Evolutionary conservation across 2,113 vertebrate genomes (phyloP).

Genomic region (Lasiurus borealis): DNA sequence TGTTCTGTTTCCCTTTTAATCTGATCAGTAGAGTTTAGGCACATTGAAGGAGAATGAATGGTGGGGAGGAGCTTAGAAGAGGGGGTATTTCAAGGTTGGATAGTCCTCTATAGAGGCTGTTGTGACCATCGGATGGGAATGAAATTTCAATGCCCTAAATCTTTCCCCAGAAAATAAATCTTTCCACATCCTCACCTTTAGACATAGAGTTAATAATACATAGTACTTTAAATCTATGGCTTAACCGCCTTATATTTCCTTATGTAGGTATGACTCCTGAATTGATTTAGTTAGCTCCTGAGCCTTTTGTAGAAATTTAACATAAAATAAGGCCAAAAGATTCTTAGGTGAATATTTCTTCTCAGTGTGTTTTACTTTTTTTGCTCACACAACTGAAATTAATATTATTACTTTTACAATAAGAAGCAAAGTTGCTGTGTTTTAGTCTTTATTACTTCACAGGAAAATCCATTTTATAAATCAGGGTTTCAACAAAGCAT

Average conservation of each 20-base stretch:
- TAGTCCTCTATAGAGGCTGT: background rate
- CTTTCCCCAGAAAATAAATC: background rate
- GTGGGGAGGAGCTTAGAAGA: background rate
- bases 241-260: background rate
- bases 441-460: background rate
- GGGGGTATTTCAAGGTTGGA: no score
- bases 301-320: background rate
- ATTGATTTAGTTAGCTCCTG: background rate
- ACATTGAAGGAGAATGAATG: background rate
- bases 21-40: background rate
- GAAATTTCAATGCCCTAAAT: background rate
- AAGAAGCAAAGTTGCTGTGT: background rate
- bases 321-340: conserved; percentile 3
- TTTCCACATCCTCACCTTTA: background rate
- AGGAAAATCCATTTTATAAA: conserved; percentile 36
- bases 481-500: background rate
- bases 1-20: conserved; percentile 5
- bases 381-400: background rate
- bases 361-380: background rate
- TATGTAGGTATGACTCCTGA: background rate
- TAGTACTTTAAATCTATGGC: background rate
- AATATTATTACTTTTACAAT: conserved; percentile 44
- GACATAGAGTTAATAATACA: background rate
- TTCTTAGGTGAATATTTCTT: background rate
- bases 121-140: background rate